Conservation (phyloP, 2,797 vertebrate genomes). For the Argentina silus region DNA sequence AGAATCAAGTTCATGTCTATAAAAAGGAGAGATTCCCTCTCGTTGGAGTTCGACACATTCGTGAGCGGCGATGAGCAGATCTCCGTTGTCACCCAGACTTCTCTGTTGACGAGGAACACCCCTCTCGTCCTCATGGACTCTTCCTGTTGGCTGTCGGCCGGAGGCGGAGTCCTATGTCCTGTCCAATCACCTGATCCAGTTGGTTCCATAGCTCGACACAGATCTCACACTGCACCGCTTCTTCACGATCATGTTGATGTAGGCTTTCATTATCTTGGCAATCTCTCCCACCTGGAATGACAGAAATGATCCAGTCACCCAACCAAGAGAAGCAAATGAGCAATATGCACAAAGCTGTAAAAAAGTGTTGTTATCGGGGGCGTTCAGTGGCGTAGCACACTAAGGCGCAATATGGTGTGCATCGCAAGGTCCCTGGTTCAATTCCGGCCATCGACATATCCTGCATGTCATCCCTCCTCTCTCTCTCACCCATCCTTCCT, state of each 20-base stretch:
- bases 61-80: background rate
- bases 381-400: no score
- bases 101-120: background rate
- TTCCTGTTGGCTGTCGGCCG: constrained; percentile 5
- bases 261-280: constrained; percentile 95
- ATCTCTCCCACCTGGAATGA: constrained; percentile 90
- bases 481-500: no score
- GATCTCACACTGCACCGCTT: constrained; percentile 93
- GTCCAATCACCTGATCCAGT: constrained; percentile 86
- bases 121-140: background rate
- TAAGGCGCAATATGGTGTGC: no score
- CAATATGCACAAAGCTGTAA: constrained; percentile 1
- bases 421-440: no score
- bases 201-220: constrained; percentile 81
- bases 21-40: constrained; percentile 19
- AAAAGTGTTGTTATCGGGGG: no score
- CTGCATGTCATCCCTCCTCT: no score
- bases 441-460: no score
- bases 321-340: background rate
- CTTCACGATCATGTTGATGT: constrained; percentile 97
- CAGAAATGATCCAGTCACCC: constrained; percentile 11
- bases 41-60: background rate
- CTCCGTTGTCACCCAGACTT: background rate
- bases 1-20: constrained; percentile 10
- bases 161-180: background rate